These are phyloP conservation scores for Glossophaga mutica DNA, from an alignment of 2,797 vertebrate genomes.

Conservation along the genomic window DNA sequence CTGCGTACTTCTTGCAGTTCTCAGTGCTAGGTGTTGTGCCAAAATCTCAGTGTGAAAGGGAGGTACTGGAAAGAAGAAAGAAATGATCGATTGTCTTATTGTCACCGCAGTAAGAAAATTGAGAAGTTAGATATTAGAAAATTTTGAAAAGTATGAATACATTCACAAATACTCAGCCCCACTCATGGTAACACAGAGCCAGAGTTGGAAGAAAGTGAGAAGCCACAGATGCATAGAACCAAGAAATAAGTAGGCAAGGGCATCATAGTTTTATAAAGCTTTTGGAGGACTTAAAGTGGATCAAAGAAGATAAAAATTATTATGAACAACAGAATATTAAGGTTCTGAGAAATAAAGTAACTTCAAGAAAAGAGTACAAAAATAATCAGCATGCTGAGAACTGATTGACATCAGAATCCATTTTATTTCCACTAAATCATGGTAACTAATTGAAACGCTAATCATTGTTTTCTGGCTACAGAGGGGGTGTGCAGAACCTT, in stretches of 20 bases:
- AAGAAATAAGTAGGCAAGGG: not conserved
- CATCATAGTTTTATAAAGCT: not conserved
- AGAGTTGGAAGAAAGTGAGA: not conserved
- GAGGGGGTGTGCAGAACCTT: not conserved
- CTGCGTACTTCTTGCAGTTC: accelerated
- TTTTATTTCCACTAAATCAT: not conserved
- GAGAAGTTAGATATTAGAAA: not conserved
- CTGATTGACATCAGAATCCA: not conserved
- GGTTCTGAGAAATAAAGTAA: not conserved
- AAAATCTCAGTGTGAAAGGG: not conserved
- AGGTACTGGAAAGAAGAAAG: not conserved
- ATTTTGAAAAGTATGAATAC: not conserved
- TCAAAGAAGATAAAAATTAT: not conserved
- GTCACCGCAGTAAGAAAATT: not conserved
- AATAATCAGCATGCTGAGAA: not conserved
- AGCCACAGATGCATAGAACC: accelerated
- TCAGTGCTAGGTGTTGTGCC: not conserved
- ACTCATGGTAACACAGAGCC: not conserved
- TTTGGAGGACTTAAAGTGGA: not conserved
- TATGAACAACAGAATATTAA: not conserved
- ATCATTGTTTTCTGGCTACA: not conserved
- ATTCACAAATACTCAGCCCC: not conserved
- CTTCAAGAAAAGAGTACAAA: not conserved
- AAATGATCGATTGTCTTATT: not conserved
- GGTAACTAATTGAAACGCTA: slow-evolving; percentile 18